Conservation (phyloP, 1,140 invertebrate species). For the Lasioglossum baleicum region DNA sequence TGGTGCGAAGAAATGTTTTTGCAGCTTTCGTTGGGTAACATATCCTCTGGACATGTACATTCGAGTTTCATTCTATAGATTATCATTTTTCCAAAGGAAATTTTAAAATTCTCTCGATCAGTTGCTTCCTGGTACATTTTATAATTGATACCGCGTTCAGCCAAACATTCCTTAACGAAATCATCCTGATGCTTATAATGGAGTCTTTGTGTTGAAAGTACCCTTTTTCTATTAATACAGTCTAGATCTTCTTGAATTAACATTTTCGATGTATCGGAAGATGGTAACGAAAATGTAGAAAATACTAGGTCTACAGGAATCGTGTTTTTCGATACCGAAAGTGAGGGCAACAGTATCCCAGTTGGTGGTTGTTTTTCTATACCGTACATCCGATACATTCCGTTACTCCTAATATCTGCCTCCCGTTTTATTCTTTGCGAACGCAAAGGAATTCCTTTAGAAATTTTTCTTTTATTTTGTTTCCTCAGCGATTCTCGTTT, state of each 20-base stretch:
- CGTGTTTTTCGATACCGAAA: conserved; percentile 66
- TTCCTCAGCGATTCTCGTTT: conserved; percentile 41
- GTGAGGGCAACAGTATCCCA: conserved; percentile 72
- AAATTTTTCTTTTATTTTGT: not conserved
- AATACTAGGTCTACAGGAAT: conserved; percentile 80
- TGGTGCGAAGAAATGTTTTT: conserved; percentile 78
- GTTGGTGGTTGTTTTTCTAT: conserved; percentile 76
- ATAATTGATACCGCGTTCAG: conserved; percentile 74
- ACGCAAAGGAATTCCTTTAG: not conserved
- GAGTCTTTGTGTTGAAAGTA: conserved; percentile 57
- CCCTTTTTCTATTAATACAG: conserved; percentile 76
- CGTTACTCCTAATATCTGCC: conserved; percentile 35
- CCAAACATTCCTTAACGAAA: conserved; percentile 75
- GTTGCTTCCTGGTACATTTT: conserved; percentile 71
- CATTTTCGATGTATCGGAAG: conserved; percentile 73
- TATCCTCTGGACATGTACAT: conserved; percentile 79
- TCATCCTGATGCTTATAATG: conserved; percentile 63
- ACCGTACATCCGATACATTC: conserved; percentile 68
- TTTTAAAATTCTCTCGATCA: conserved; percentile 76
- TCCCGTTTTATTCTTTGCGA: conserved; percentile 28
- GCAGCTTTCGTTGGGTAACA: conserved; percentile 77
- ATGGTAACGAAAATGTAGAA: conserved; percentile 81
- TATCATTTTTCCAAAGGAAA: conserved; percentile 81
- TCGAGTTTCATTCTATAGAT: conserved; percentile 80
- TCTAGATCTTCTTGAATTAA: conserved; percentile 78